phyloP scores from a whole-genome alignment of 2,113 vertebrate genomes.

The Lota lota region DNA sequence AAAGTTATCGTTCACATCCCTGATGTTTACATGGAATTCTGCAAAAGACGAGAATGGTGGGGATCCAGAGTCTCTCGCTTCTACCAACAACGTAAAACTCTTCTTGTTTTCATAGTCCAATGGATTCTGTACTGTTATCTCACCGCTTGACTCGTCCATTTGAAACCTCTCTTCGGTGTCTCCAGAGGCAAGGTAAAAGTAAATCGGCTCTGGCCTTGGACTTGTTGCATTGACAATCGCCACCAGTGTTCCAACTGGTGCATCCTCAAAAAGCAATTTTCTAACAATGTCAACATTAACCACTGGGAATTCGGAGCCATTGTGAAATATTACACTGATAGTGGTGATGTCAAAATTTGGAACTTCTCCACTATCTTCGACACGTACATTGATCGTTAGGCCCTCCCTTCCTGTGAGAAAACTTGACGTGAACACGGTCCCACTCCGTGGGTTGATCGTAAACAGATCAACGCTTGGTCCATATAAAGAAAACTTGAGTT shows the following conservation, averaged over 20 bases:
- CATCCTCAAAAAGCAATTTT: slow-evolving; percentile 57
- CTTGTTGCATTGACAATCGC: slow-evolving; percentile 52
- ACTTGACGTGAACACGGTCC: slow-evolving; percentile 51
- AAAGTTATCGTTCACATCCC: slow-evolving; percentile 70
- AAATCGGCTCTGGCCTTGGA: slow-evolving; percentile 54
- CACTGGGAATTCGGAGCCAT: slow-evolving; percentile 61
- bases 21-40: slow-evolving; percentile 63
- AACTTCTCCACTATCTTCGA: slow-evolving; percentile 62
- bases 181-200: slow-evolving; percentile 69
- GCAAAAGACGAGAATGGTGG: slow-evolving; percentile 74
- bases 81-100: slow-evolving; percentile 63
- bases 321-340: slow-evolving; percentile 65
- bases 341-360: slow-evolving; percentile 68
- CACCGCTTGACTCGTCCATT: slow-evolving; percentile 56
- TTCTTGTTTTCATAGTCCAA: slow-evolving; percentile 71
- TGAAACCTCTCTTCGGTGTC: slow-evolving; percentile 67
- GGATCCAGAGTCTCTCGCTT: slow-evolving; percentile 70
- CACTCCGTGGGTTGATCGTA: slow-evolving; percentile 55
- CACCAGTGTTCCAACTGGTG: slow-evolving; percentile 51
- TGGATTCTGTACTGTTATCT: slow-evolving; percentile 55
- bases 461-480: slow-evolving; percentile 63
- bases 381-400: slow-evolving; percentile 59
- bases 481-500: slow-evolving; percentile 66
- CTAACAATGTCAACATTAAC: slow-evolving; percentile 48
- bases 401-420: slow-evolving; percentile 39